Evolutionary conservation across 1,140 invertebrate species (phyloP).

Genomic region (Hormaphis cornu): DNA sequence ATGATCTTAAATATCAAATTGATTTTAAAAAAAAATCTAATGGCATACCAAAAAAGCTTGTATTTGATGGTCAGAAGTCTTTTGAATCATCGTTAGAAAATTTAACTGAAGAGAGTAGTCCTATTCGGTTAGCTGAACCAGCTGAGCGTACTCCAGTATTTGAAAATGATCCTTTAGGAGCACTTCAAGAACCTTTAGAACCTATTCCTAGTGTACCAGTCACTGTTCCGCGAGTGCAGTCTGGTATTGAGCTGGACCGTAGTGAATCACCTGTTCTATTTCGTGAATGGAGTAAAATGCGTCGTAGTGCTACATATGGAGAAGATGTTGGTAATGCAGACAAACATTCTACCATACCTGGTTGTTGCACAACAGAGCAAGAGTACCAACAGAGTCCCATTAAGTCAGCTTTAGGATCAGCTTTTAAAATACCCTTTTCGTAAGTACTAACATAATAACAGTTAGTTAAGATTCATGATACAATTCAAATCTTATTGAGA

Average conservation of each 20-base stretch:
- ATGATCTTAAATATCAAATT: constrained; percentile 42
- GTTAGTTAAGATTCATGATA: no score
- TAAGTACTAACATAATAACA: constrained; percentile 48
- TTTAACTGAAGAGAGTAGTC: constrained; percentile 23
- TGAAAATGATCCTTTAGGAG: constrained; percentile 82
- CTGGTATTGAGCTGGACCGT: constrained; percentile 38
- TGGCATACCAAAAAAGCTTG: constrained; percentile 21
- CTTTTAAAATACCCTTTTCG: constrained; percentile 72
- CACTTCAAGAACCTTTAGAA: constrained; percentile 48
- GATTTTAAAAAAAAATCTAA: constrained; percentile 30
- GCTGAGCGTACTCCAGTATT: constrained; percentile 63
- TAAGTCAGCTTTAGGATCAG: constrained; percentile 62
- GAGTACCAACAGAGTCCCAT: constrained; percentile 49
- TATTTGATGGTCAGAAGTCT: constrained; percentile 12
- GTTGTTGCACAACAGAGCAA: constrained; percentile 44
- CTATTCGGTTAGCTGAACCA: background rate
- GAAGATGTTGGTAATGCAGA: constrained; percentile 33
- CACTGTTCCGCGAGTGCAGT: constrained; percentile 34
- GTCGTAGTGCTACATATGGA: constrained; percentile 8
- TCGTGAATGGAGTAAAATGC: constrained; percentile 15
- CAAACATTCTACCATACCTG: constrained; percentile 62
- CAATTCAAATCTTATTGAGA: no score
- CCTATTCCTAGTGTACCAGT: background rate
- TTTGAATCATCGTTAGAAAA: constrained; percentile 28
- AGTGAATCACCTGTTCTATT: constrained; percentile 37